Base-by-base conservation (phyloP, 2,113 vertebrate species). In the Caranx melampygus region DNA sequence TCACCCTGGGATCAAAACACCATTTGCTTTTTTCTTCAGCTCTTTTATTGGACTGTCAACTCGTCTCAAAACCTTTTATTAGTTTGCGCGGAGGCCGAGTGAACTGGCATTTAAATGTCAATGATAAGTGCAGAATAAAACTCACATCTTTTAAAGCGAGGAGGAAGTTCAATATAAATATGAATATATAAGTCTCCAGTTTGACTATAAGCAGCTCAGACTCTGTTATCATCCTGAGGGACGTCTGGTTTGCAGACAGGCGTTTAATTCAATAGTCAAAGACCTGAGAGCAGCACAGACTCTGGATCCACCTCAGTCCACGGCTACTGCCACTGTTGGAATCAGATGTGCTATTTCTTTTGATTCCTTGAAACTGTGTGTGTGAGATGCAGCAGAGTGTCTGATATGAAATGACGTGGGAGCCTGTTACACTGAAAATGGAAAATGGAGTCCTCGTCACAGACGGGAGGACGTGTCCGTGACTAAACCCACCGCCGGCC, bases 91-190 rank as follows among this genome's bases (percentile, higher is more conserved):
- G 20, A 57, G 37, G 77, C 33, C 16, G 18, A 52, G 45, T n/a
- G 45, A 76, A 47, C 35, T 60, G 64, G 40, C 63, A 47, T 85
- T 85, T 65, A 72, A 78, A 80, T 70, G 58, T 83, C 33, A 76
- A 10, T 5, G 44, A 63, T 34, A 21, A 74, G 40, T 20, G 1
- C 1, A 0, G 37, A 72, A 72, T 55, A 47, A 37, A 64, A 40
- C 44, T 18, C 54, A 18, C 51, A 59, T 58, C 59, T 65, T 35
- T 59, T n/a, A 14, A 42, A 40, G n/a, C 45, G 61, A 45, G 18
- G 21, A 52, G 44, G 33, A 67, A 68, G 26, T 26, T 21, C 47
- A 78, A 26, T n/a, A 15, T 3, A 6, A 26, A 1, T 26, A 26
- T 26, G 26, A 26, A 26, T 26, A 26, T 26, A 26, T 26, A 26